Evolutionary conservation across 2,113 vertebrate species (phyloP).

Genomic region (Microcebus ravelobensis): DNA sequence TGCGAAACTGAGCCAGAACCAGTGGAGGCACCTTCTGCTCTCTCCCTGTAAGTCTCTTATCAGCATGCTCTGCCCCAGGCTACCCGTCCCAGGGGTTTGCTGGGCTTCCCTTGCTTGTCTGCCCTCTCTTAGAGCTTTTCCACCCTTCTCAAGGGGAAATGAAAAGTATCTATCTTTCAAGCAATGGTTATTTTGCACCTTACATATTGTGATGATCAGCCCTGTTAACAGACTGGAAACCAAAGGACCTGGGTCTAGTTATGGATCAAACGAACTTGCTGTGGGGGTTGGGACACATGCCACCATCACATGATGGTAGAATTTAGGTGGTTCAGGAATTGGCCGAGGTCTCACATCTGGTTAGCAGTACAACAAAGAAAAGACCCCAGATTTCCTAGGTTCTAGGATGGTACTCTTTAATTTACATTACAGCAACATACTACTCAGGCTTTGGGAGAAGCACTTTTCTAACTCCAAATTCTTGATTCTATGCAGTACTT

Average conservation of each 20-base stretch:
- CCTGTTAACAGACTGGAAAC: background rate
- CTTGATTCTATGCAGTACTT: too few relatives aligned
- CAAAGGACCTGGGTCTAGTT: background rate
- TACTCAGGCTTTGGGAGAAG: too few relatives aligned
- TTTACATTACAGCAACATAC: too few relatives aligned
- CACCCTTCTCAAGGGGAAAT: background rate
- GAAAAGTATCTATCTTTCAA: background rate
- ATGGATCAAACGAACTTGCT: background rate
- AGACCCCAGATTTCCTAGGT: too few relatives aligned
- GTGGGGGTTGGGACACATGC: background rate
- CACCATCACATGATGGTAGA: background rate
- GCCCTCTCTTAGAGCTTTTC: background rate
- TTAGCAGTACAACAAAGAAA: too few relatives aligned
- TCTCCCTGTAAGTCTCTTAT: background rate
- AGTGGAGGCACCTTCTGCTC: background rate
- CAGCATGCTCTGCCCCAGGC: background rate
- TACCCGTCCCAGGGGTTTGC: background rate
- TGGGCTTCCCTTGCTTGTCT: background rate
- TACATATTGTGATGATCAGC: too few relatives aligned
- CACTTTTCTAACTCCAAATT: too few relatives aligned
- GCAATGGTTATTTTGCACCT: background rate
- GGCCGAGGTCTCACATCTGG: background rate
- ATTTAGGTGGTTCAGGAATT: background rate
- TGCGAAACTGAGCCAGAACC: background rate
- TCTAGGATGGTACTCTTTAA: too few relatives aligned